Conservation (phyloP, 2,888 invertebrate genomes). For the Agrilus cyanescens region DNA sequence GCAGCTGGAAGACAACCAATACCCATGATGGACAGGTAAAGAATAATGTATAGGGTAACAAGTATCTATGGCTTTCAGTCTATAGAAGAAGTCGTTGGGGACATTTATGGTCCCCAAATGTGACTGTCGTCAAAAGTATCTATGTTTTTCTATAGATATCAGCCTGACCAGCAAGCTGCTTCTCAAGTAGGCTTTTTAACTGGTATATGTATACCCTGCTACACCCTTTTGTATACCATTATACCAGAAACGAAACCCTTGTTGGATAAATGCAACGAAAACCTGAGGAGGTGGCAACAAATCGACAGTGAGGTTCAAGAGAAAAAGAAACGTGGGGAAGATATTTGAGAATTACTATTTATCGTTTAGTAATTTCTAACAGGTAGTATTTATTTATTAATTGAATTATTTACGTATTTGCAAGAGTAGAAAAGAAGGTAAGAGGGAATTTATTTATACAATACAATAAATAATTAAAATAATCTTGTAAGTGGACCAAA, state of each 20-base stretch:
- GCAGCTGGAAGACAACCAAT: constrained; percentile 53
- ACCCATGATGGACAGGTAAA: constrained; percentile 47
- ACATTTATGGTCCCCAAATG: constrained; percentile 34
- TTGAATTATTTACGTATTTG: too few species aligned
- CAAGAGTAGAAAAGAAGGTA: too few species aligned
- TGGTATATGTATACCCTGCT: constrained; percentile 74
- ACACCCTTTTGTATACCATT: constrained; percentile 51
- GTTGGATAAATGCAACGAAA: constrained; percentile 51
- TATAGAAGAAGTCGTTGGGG: too few species aligned
- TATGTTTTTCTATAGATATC: constrained; percentile 33
- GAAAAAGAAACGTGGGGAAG: constrained; percentile 3
- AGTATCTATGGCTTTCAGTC: too few species aligned
- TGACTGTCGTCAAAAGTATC: constrained; percentile 34
- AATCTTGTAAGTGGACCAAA: too few species aligned
- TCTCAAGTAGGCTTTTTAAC: constrained; percentile 73
- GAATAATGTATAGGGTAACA: too few species aligned
- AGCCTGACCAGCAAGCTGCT: constrained; percentile 60
- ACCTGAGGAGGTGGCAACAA: constrained; percentile 50
- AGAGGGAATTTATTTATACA: too few species aligned
- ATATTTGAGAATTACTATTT: too few species aligned
- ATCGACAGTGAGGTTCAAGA: constrained; percentile 26
- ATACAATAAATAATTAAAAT: too few species aligned
- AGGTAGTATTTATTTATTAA: too few species aligned
- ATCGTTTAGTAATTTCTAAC: too few species aligned
- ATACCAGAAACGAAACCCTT: constrained; percentile 61